phyloP scores from a whole-genome alignment of 2,888 invertebrate genomes.

The Nomada ferruginata region DNA sequence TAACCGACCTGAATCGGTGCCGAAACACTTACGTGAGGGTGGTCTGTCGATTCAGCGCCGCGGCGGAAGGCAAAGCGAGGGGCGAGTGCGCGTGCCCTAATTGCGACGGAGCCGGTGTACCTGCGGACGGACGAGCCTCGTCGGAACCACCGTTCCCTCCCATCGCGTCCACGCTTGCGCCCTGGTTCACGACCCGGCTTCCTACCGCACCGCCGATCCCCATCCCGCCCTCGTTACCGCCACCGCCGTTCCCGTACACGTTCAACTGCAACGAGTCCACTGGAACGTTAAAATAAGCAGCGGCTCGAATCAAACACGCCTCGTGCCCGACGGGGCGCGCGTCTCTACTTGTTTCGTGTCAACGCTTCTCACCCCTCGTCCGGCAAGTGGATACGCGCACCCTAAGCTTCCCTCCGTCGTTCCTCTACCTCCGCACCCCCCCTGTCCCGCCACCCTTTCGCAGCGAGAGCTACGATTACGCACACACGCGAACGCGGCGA shows the following conservation, averaged over 20 bases:
- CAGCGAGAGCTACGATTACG: not conserved
- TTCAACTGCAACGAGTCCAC: constrained; percentile 83
- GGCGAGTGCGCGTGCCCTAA: constrained; percentile 82
- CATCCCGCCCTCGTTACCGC: constrained; percentile 39
- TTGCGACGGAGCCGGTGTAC: constrained; percentile 76
- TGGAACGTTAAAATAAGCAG: constrained; percentile 70
- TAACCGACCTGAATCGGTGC: not conserved
- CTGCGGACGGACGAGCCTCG: constrained; percentile 77
- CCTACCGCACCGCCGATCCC: constrained; percentile 6
- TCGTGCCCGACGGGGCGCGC: no score
- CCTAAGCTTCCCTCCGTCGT: no score
- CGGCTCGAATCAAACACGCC: not conserved
- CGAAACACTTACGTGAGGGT: constrained; percentile 84
- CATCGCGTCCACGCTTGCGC: constrained; percentile 30
- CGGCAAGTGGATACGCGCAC: no score
- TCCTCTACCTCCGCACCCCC: no score
- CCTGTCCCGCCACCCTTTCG: no score
- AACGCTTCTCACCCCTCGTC: no score
- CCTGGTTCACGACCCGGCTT: constrained; percentile 15
- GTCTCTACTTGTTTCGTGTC: not conserved
- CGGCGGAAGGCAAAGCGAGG: constrained; percentile 85
- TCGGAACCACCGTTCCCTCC: constrained; percentile 75
- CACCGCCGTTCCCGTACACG: constrained; percentile 71
- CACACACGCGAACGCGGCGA: not conserved
- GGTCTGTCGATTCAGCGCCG: constrained; percentile 85